Percentiles rank a stretch among this genome's conserved stretches.
Evolutionary conservation across 2,113 vertebrate genomes (phyloP).

Genomic region (Phrynocephalus versicolor): DNA sequence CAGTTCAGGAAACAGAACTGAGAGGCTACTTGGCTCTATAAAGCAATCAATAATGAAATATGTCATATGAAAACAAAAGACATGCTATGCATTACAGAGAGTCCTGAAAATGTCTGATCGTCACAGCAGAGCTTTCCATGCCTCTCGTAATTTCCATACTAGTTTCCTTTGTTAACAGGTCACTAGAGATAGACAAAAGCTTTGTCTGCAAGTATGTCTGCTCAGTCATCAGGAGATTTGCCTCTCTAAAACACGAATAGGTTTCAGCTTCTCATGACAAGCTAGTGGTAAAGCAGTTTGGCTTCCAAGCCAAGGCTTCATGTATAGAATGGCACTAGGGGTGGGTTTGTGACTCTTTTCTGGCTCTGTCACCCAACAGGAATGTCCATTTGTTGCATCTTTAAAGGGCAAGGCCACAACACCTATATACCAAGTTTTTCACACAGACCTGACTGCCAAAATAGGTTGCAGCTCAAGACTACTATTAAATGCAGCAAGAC

Average conservation of each 20-base stretch:
- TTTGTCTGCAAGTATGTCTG: too few relatives aligned
- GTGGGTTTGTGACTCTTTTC: neutral
- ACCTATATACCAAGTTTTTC: neutral
- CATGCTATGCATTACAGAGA: too few relatives aligned
- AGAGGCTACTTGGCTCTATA: neutral
- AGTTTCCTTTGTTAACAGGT: too few relatives aligned
- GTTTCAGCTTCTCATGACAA: too few relatives aligned
- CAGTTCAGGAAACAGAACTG: neutral
- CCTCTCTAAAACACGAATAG: too few relatives aligned
- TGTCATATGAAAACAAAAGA: neutral
- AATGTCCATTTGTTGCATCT: neutral
- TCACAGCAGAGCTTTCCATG: too few relatives aligned
- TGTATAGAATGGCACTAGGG: neutral
- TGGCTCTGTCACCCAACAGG: neutral
- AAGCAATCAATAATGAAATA: neutral
- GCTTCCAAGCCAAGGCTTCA: neutral
- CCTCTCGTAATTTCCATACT: too few relatives aligned
- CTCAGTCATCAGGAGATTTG: too few relatives aligned
- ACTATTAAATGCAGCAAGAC: neutral
- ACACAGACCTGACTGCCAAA: neutral
- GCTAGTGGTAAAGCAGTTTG: too few relatives aligned
- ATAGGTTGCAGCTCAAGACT: neutral
- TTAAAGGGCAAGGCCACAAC: neutral
- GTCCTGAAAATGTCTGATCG: too few relatives aligned
- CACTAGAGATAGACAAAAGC: too few relatives aligned